A percentile compares a stretch with the other conserved stretches of the same genome.
Evolutionary conservation across 2,797 vertebrate genomes (phyloP).

Genomic region (Notoglanidium macrostoma): DNA sequence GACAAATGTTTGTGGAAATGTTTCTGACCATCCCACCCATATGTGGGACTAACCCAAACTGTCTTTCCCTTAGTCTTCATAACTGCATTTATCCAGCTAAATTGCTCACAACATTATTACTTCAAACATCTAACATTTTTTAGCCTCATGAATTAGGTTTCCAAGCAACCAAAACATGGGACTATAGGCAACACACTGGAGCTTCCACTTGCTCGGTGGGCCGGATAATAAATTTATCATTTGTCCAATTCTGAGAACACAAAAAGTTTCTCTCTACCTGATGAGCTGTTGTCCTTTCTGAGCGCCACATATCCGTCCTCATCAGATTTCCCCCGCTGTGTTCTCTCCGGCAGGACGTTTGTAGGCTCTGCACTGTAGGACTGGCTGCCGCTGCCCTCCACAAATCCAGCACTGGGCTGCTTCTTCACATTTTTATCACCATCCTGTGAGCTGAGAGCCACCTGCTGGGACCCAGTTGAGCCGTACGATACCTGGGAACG

Average conservation of each 20-base stretch:
- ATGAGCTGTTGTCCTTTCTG: constrained; percentile 88
- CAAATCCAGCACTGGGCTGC: constrained; percentile 70
- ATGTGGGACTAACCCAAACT: background rate
- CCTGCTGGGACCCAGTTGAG: constrained; percentile 68
- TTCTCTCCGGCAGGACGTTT: constrained; percentile 83
- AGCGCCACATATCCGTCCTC: constrained; percentile 95
- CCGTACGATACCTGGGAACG: constrained; percentile 61
- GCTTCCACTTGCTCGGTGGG: background rate
- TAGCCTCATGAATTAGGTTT: background rate
- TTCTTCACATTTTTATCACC: constrained; percentile 90
- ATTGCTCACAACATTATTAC: background rate
- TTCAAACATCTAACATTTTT: background rate
- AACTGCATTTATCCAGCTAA: background rate
- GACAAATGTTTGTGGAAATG: background rate
- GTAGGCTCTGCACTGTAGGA: constrained; percentile 95
- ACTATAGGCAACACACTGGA: background rate
- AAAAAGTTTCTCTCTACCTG: constrained; percentile 74
- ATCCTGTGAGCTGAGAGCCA: constrained; percentile 76
- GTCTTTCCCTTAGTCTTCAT: background rate
- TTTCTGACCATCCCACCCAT: background rate
- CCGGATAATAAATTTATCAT: background rate
- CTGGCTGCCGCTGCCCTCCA: constrained; percentile 81
- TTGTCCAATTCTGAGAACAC: background rate
- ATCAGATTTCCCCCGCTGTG: constrained; percentile 78
- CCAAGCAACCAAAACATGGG: background rate